Percentiles rank a stretch among this genome's conserved stretches.
phyloP scores from a whole-genome alignment of 2,888 invertebrate species.

The Scaptomyza cyrtandrae region DNA sequence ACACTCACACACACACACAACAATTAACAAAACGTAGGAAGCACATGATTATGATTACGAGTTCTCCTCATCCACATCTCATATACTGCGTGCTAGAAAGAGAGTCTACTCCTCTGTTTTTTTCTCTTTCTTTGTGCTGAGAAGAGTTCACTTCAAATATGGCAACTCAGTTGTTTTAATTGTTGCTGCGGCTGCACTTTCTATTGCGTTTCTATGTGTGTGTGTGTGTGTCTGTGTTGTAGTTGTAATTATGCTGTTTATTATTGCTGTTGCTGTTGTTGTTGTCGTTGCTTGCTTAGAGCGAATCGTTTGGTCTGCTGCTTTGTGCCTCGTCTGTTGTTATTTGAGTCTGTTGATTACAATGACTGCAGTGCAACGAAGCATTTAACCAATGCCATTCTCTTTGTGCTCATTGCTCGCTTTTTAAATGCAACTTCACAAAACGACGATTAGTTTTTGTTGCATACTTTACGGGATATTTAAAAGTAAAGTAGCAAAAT shows the following conservation, averaged over 20 bases:
- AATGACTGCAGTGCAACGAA: conserved; percentile 36
- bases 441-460: conserved; percentile 20
- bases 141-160: conserved; percentile 73
- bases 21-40: conserved; percentile 71
- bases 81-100: conserved; percentile 29
- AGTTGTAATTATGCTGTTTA: conserved; percentile 56
- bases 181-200: conserved; percentile 67
- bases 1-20: conserved; percentile 35
- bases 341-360: conserved; percentile 56
- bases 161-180: conserved; percentile 77
- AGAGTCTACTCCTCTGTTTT: conserved; percentile 2
- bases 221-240: conserved; percentile 30
- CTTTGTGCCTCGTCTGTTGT: background rate
- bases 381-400: conserved; percentile 37
- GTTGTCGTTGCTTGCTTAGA: conserved; percentile 30
- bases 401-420: conserved; percentile 15
- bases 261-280: conserved; percentile 44
- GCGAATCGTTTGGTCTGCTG: conserved; percentile 3
- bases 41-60: conserved; percentile 78
- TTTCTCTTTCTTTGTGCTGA: conserved; percentile 33
- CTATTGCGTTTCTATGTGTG: conserved; percentile 19
- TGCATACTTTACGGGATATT: conserved; percentile 1
- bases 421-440: conserved; percentile 15
- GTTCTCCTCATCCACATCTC: conserved; percentile 31
- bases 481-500: background rate